Evolutionary conservation across 2,113 vertebrate species (phyloP), one percentile per base, ranked within the genome.

Genomic region (Tachysurus fulvidraco): DNA sequence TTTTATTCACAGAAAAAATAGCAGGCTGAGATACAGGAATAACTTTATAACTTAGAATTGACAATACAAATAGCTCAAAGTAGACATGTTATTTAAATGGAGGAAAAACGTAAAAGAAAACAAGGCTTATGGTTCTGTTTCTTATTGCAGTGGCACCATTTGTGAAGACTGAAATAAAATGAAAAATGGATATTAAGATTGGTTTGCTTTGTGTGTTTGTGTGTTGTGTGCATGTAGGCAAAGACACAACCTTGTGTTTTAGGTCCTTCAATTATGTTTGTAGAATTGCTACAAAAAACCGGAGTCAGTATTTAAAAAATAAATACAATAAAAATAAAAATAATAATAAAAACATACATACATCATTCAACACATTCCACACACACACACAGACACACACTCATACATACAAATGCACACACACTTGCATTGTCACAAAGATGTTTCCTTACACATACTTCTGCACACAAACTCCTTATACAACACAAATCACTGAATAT

Each of bases 281-380:
- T 87, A 87, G 86, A 83, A 81, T 36, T 83, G 85, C 89, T 88
- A 88, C 77, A 79, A 89, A 52, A 86, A 87, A 83, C 86, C 86
- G 83, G 88, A 90, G 89, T 88, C 87, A 21, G 16, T 86, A 73
- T 67, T 25, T 41, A 73, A 88, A 52, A 82, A 85, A 28, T 30
- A 16, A 77, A 23, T 74, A 17, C 17, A 41, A 41, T 41, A 19
- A 25, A 7, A 7, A 8, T 7, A 41, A 73, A 3, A 44, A 86
- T 28, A 85, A n/a, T 19, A 21, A 69, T 6, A 78, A 23, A 69
- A 11, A 86, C 17, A 83, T 36, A 84, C 36, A 80, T 17, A 52
- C 17, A 73, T 78, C 25, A 85, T 50, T 28, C 54, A 80, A 62
- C 5, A 30, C 64, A 84, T n/a, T 23, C 50, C 83, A 69, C 36